These are phyloP conservation scores for Metacarcinus magister DNA, from an alignment of 2,888 invertebrate genomes.

Conservation along the genomic window DNA sequence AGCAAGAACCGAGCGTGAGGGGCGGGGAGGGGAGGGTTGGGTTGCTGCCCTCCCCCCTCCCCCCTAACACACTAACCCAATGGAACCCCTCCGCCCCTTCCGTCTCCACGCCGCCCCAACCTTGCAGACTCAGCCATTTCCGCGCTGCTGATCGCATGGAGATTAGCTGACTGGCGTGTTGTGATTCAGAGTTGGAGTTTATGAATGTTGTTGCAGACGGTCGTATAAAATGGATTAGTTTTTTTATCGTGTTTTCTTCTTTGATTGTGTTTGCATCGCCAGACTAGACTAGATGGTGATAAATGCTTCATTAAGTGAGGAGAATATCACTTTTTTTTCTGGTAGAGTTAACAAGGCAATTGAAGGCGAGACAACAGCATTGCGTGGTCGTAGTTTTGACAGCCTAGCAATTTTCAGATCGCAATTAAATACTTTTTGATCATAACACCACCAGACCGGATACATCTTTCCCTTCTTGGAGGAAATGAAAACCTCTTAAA, in stretches of 20 bases:
- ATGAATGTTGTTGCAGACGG: background rate
- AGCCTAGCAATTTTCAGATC: too few relatives aligned
- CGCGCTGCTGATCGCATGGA: background rate
- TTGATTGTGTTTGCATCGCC: background rate
- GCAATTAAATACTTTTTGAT: background rate
- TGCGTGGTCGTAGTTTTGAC: too few relatives aligned
- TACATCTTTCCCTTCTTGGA: background rate
- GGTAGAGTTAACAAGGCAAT: too few relatives aligned
- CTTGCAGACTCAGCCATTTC: conserved; percentile 10
- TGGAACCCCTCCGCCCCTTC: background rate
- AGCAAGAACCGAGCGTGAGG: background rate
- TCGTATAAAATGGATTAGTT: background rate
- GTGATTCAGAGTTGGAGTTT: background rate
- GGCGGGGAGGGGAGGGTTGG: background rate
- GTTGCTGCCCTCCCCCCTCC: background rate
- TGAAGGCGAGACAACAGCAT: too few relatives aligned
- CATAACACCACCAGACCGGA: background rate
- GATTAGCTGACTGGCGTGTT: background rate
- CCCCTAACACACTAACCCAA: background rate
- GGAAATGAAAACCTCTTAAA: background rate
- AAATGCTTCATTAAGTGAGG: background rate
- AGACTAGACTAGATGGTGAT: background rate
- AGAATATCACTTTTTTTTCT: background rate
- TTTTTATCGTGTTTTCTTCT: background rate
- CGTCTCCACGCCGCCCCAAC: background rate